These are phyloP conservation scores for Pristionchus mayeri DNA, from an alignment of 2,888 invertebrate genomes.

Conservation along the genomic window DNA sequence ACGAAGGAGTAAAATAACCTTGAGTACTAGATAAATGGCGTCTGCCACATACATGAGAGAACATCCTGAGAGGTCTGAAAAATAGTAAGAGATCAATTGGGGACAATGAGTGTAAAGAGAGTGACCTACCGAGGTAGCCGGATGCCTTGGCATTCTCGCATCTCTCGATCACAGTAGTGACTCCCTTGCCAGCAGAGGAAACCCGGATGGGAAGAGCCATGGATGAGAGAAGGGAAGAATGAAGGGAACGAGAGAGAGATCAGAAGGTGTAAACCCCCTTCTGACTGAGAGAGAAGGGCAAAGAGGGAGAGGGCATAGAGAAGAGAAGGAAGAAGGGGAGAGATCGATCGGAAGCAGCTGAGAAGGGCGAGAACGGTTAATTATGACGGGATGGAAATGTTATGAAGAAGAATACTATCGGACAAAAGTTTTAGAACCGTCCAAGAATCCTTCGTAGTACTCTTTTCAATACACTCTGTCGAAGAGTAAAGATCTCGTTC, in stretches of 20 bases:
- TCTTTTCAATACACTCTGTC: no score
- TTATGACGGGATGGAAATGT: no score
- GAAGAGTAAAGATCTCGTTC: not conserved
- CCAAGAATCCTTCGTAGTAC: no score
- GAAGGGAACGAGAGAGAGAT: not conserved
- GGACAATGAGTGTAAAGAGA: not conserved
- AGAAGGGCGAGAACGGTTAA: not conserved
- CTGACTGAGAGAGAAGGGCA: conserved; percentile 9
- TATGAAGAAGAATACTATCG: no score
- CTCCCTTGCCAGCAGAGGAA: conserved; percentile 67
- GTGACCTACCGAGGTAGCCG: conserved; percentile 66
- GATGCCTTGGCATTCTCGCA: conserved; percentile 71
- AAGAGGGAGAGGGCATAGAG: conserved; percentile 34
- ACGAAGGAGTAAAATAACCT: conserved; percentile 56
- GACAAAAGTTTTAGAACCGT: no score
- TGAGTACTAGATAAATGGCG: conserved; percentile 70
- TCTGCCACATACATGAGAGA: conserved; percentile 72
- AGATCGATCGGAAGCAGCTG: conserved; percentile 13
- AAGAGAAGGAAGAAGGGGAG: not conserved
- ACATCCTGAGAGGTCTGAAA: conserved; percentile 70
- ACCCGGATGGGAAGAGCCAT: conserved; percentile 25
- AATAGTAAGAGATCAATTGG: not conserved
- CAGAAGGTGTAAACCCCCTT: conserved; percentile 23
- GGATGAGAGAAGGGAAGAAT: not conserved
- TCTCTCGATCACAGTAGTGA: conserved; percentile 71